Evolutionary conservation across 2,888 invertebrate genomes (phyloP).

Genomic region (Heliconius cydno): DNA sequence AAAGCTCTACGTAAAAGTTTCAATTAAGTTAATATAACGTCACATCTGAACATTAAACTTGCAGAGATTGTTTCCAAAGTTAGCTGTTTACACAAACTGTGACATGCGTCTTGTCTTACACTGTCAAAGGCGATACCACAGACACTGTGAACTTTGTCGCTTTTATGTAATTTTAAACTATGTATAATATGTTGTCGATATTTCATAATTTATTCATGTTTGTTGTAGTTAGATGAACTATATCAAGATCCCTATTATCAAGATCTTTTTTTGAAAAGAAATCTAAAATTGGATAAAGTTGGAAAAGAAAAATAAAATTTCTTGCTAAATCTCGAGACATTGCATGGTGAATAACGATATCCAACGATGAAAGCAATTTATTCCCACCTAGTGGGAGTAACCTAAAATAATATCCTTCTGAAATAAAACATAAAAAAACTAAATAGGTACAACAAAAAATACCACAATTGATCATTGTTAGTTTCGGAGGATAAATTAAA

Average conservation of each 20-base stretch:
- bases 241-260: no score
- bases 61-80: constrained; percentile 38
- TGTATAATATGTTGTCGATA: constrained; percentile 9
- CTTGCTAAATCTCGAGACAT: no score
- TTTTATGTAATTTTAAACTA: constrained; percentile 25
- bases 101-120: constrained; percentile 36
- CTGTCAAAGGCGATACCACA: constrained; percentile 32
- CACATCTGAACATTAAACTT: constrained; percentile 37
- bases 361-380: no score
- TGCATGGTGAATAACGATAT: no score
- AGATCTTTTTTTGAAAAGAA: neutral
- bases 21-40: constrained; percentile 31
- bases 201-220: neutral
- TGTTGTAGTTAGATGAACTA: no score
- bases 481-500: neutral
- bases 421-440: neutral
- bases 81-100: constrained; percentile 37
- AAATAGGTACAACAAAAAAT: neutral
- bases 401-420: no score
- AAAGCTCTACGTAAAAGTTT: constrained; percentile 17
- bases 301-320: no score
- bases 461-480: no score
- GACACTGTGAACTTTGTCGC: constrained; percentile 26
- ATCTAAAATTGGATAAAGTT: no score
- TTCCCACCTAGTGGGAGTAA: no score